A percentile compares a stretch with the other conserved stretches of the same genome.
phyloP scores from a whole-genome alignment of 2,888 invertebrate species.

The Perizoma flavofasciatum region DNA sequence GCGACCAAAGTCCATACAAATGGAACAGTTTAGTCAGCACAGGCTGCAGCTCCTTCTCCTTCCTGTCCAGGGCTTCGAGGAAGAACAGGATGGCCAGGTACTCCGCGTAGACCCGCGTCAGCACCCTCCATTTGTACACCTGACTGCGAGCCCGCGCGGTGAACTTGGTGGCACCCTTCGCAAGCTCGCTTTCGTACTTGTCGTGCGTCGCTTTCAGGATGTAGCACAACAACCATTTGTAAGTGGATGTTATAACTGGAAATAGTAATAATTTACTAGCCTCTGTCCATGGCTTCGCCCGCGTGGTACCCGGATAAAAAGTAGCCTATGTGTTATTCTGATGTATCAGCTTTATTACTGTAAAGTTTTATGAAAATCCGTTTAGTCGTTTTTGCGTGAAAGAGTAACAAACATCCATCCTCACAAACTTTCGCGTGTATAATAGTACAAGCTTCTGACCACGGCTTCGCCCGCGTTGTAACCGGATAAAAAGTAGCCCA shows the following conservation, averaged over 20 bases:
- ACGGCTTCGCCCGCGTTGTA: too few relatives aligned
- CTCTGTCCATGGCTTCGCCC: too few relatives aligned
- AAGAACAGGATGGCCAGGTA: conserved; percentile 84
- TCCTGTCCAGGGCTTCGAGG: conserved; percentile 70
- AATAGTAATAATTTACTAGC: too few relatives aligned
- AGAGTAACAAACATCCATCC: too few relatives aligned
- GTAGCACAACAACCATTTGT: conserved; percentile 93
- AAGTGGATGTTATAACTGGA: conserved; percentile 88
- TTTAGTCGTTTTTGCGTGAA: too few relatives aligned
- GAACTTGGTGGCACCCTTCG: conserved; percentile 86
- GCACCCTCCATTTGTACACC: conserved; percentile 89
- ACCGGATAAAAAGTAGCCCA: too few relatives aligned
- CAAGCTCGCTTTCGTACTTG: conserved; percentile 82
- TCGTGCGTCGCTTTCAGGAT: conserved; percentile 88
- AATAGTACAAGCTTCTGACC: too few relatives aligned
- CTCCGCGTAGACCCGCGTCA: conserved; percentile 92
- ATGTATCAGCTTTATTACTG: too few relatives aligned
- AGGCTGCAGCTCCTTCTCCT: conserved; percentile 63
- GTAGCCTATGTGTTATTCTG: too few relatives aligned
- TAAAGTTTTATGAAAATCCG: too few relatives aligned
- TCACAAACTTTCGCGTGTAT: too few relatives aligned
- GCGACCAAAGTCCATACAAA: conserved; percentile 70
- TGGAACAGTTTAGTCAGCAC: conserved; percentile 77
- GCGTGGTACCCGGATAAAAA: too few relatives aligned
- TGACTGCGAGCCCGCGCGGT: conserved; percentile 91